Evolutionary conservation across 2,888 invertebrate species (phyloP).

Genomic region (Parthenolecanium corni): DNA sequence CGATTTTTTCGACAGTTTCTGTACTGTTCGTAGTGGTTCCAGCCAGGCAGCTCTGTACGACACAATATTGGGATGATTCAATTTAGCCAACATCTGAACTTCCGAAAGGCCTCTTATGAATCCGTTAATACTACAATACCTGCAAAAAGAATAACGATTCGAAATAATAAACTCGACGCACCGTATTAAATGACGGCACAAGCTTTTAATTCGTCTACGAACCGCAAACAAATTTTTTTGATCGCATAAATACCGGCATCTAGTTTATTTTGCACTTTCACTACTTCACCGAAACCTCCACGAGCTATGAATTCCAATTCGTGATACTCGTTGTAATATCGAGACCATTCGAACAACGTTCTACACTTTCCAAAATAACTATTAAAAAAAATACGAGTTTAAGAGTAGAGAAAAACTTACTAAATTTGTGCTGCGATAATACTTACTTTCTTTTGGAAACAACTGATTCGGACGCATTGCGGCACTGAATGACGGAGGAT

Average conservation of each 20-base stretch:
- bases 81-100: conserved; percentile 65
- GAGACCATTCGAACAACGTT: conserved; percentile 34
- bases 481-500: conserved; percentile 6
- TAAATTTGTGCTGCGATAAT: background rate
- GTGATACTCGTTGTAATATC: conserved; percentile 57
- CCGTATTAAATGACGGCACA: background rate
- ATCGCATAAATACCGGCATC: conserved; percentile 69
- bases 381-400: background rate
- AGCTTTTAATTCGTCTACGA: conserved; percentile 1
- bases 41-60: conserved; percentile 76
- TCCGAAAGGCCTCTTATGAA: conserved; percentile 58
- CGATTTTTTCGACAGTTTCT: conserved; percentile 2
- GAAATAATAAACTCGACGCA: background rate
- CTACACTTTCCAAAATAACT: conserved; percentile 1
- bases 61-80: conserved; percentile 69
- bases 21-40: conserved; percentile 44
- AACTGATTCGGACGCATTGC: background rate
- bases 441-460: conserved; percentile 1
- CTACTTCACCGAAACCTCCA: conserved; percentile 68
- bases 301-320: conserved; percentile 57
- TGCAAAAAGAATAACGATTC: conserved; percentile 41
- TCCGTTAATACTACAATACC: conserved; percentile 45
- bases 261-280: conserved; percentile 58
- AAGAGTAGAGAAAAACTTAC: too few relatives aligned
- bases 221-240: conserved; percentile 51